Evolutionary conservation across 2,888 invertebrate genomes (phyloP).

Genomic region (Rutpela maculata): DNA sequence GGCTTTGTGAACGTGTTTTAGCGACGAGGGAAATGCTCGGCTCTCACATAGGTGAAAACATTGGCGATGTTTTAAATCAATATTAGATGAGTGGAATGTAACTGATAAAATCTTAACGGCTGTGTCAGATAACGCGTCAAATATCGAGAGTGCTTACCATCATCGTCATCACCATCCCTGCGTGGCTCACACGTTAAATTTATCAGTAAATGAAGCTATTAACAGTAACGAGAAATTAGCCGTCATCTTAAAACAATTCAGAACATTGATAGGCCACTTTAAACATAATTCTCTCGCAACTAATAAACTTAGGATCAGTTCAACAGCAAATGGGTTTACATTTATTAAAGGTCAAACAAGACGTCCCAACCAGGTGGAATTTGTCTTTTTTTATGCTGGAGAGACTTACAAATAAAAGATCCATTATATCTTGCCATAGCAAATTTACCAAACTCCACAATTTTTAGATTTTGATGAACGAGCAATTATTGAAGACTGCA

Average conservation of each 20-base stretch:
- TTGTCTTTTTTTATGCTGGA: slow-evolving; percentile 56
- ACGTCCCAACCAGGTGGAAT: slow-evolving; percentile 60
- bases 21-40: slow-evolving; percentile 56
- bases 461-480: no score
- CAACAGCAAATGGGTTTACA: slow-evolving; percentile 57
- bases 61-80: slow-evolving; percentile 56
- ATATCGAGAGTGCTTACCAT: slow-evolving; percentile 60
- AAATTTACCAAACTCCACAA: no score
- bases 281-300: no score
- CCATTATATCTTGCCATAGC: no score
- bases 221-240: slow-evolving; percentile 17
- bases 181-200: slow-evolving; percentile 61
- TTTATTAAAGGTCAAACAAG: slow-evolving; percentile 60
- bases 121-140: slow-evolving; percentile 61
- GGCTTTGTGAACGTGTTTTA: slow-evolving; percentile 48
- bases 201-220: slow-evolving; percentile 48
- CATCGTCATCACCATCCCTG: slow-evolving; percentile 60
- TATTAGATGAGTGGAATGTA: no score
- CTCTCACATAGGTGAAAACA: slow-evolving; percentile 51
- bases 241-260: no score
- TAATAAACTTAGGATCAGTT: no score
- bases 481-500: no score
- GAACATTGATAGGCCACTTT: no score
- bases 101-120: slow-evolving; percentile 59
- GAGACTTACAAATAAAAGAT: slow-evolving; percentile 51